Conservation (phyloP, 2,888 invertebrate species). For the Caenorhabditis wallacei region DNA sequence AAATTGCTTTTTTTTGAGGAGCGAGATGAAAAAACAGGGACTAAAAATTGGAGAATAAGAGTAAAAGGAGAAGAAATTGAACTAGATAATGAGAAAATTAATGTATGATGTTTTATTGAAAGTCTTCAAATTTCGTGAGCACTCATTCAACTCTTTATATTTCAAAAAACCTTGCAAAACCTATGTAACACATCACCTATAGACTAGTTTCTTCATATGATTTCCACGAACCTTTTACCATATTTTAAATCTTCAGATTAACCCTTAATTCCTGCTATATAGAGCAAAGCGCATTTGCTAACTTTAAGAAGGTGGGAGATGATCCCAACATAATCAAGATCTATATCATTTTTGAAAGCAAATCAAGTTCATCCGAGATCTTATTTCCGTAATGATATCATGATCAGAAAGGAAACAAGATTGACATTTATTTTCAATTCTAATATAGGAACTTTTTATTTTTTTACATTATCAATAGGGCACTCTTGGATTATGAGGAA, state of each 20-base stretch:
- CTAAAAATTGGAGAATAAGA: too few relatives aligned
- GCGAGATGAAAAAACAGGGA: neutral
- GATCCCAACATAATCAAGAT: neutral
- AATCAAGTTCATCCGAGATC: neutral
- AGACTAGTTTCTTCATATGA: neutral
- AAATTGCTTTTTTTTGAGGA: neutral
- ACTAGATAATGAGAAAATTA: neutral
- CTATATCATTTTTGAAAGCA: neutral
- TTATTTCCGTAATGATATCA: constrained; percentile 20
- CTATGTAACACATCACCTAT: too few relatives aligned
- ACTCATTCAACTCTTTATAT: too few relatives aligned
- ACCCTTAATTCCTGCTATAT: neutral
- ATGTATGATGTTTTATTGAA: neutral
- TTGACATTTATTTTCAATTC: constrained; percentile 15
- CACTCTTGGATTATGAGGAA: too few relatives aligned
- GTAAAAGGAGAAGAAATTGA: too few relatives aligned
- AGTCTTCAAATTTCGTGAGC: neutral
- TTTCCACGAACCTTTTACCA: neutral
- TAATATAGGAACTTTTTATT: neutral
- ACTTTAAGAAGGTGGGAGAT: constrained; percentile 5
- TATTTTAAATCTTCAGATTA: too few relatives aligned
- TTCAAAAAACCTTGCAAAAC: too few relatives aligned
- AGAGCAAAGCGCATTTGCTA: neutral
- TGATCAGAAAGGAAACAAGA: constrained; percentile 14
- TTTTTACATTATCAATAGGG: too few relatives aligned